Conservation (phyloP, 35 echinoderm and acorn worm species). For the Apostichopus californicus region DNA sequence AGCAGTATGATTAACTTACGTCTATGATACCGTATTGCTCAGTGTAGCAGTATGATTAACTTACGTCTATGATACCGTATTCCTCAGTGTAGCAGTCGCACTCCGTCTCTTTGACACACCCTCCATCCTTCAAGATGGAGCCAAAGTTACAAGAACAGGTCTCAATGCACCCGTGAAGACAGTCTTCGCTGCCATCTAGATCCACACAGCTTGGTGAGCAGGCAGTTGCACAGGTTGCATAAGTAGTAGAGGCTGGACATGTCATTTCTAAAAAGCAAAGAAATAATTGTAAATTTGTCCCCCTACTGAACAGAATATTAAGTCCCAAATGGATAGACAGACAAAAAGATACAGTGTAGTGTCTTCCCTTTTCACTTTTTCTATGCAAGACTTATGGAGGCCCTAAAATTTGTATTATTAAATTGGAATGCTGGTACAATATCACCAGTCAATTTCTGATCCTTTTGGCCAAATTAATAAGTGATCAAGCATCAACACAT, state of each 20-base stretch:
- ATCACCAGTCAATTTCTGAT: too few species aligned
- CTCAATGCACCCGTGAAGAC: not conserved
- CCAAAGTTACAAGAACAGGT: constrained; percentile 7
- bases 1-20: not conserved
- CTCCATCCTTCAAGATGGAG: not conserved
- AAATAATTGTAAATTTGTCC: too few species aligned
- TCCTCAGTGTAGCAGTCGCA: not conserved
- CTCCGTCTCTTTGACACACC: not conserved
- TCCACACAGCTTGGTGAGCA: constrained; percentile 19
- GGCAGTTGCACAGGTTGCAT: not conserved
- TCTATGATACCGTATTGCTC: not conserved
- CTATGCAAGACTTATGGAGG: too few species aligned
- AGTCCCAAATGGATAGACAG: too few species aligned
- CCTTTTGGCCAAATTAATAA: too few species aligned
- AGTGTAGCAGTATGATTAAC: not conserved
- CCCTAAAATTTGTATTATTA: too few species aligned
- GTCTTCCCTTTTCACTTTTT: too few species aligned
- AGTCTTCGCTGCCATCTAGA: not conserved
- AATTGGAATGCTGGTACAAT: too few species aligned
- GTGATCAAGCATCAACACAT: too few species aligned
- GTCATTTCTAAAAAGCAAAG: not conserved
- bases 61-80: not conserved
- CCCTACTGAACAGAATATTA: too few species aligned
- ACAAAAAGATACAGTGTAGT: too few species aligned
- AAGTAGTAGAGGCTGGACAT: not conserved